These are phyloP conservation scores for Hemibagrus guttatus DNA, from an alignment of 2,797 vertebrate species.

Conservation along the genomic window DNA sequence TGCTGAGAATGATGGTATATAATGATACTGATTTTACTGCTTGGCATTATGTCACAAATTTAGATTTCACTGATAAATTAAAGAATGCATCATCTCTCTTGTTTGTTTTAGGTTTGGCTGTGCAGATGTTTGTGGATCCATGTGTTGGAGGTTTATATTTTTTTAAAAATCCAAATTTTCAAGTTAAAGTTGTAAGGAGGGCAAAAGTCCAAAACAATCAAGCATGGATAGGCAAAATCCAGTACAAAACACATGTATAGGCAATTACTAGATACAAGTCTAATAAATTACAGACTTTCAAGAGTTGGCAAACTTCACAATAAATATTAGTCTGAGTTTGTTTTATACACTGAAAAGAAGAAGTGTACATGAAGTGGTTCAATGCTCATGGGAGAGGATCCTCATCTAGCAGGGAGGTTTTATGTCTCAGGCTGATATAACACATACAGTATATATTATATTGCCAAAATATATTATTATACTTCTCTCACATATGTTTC, in stretches of 20 bases:
- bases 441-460: neutral
- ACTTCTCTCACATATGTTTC: neutral
- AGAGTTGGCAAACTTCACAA: neutral
- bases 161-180: neutral
- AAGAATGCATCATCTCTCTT: neutral
- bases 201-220: neutral
- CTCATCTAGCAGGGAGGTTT: neutral
- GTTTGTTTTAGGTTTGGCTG: neutral
- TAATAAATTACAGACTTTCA: neutral
- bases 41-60: neutral
- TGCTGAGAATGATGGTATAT: neutral
- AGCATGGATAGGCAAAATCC: neutral
- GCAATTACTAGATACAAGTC: neutral
- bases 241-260: neutral
- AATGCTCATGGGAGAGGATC: neutral
- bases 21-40: neutral
- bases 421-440: neutral
- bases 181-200: neutral
- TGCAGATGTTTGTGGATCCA: neutral
- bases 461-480: neutral
- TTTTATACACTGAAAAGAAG: neutral
- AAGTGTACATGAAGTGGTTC: neutral
- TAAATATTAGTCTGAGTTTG: neutral
- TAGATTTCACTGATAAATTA: neutral
- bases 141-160: neutral